Evolutionary conservation across 1,140 invertebrate species (phyloP).

Genomic region (Zaprionus ornatus): DNA sequence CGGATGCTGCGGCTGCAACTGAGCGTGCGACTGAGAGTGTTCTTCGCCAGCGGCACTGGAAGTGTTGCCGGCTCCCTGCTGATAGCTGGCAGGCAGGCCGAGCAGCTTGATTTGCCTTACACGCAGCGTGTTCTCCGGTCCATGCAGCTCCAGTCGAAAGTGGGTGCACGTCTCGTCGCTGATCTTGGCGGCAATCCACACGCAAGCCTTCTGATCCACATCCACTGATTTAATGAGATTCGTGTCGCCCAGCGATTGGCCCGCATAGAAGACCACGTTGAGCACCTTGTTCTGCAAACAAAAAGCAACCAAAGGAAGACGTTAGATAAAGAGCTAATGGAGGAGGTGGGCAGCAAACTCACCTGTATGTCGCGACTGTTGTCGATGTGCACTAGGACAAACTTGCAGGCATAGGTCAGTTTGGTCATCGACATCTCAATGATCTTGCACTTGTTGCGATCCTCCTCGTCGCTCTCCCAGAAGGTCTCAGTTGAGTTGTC

Average conservation of each 20-base stretch:
- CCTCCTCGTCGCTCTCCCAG: conserved; percentile 99
- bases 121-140: conserved; percentile 94
- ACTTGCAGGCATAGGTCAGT: conserved; percentile 82
- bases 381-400: conserved; percentile 94
- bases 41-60: conserved; percentile 12
- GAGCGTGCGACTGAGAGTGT: conserved; percentile 31
- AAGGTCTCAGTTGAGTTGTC: conserved; percentile 99
- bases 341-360: conserved; percentile 70
- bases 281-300: conserved; percentile 92
- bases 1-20: neutral
- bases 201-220: conserved; percentile 90
- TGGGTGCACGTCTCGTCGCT: conserved; percentile 83
- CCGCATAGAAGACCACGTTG: conserved; percentile 91
- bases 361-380: conserved; percentile 95
- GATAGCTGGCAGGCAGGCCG: conserved; percentile 61
- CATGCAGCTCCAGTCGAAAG: conserved; percentile 93
- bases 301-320: neutral
- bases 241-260: conserved; percentile 91
- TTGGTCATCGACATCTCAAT: conserved; percentile 86
- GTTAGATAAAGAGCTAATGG: neutral
- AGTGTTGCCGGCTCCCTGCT: conserved; percentile 1
- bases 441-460: conserved; percentile 94
- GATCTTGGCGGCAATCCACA: conserved; percentile 94
- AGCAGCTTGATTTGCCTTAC: conserved; percentile 90
- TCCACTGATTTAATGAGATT: conserved; percentile 91